Evolutionary conservation across 1,140 invertebrate species (phyloP), one percentile per base, ranked within the genome.

Genomic region (Leptonema lineaticorne): DNA sequence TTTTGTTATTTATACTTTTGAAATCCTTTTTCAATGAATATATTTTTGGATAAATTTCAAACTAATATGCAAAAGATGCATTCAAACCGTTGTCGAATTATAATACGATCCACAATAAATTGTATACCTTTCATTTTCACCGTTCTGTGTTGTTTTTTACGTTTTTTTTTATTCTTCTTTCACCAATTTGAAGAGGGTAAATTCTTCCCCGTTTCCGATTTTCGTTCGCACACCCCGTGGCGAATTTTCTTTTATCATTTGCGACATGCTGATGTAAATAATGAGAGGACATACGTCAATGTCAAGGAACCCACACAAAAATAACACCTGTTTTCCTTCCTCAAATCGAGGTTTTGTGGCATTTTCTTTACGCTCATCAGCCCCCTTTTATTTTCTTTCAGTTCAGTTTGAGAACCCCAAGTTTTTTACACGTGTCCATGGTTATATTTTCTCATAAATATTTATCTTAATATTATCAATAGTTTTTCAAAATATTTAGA

Each of bases 181-280:
- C 37, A 41, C 29, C 27, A 30, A 16, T 58, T 58, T 58, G 56
- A 58, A 58, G 56, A 58, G 56, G 56, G 56, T 58, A 6, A 18
- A 7, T 48, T 9, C 46, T 7, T 16, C 37, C 11, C 37, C 37
- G 11, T 16, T 41, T 16, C 9, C 37, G 37, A 41, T 41, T 68
- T 62, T 65, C 67, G 50, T 30, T 69, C 67, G 60, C 70, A 63
- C 68, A n/a, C 60, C 70, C 67, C 65, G 41, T 72, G 67, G 67
- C 70, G 64, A 69, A 72, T 72, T 72, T 72, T 72, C 70, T 72
- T 72, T 72, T 72, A 72, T 72, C 70, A 72, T 72, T 69, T 69
- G 62, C 63, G 68, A 68, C 70, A 60, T 59, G 70, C 66, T 67
- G 67, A 72, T 72, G 63, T 72, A 69, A 72, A 72, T 72, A 72